These are phyloP conservation scores for Drosophila willistoni DNA, from an alignment of 1,140 invertebrate genomes.

Conservation along the genomic window DNA sequence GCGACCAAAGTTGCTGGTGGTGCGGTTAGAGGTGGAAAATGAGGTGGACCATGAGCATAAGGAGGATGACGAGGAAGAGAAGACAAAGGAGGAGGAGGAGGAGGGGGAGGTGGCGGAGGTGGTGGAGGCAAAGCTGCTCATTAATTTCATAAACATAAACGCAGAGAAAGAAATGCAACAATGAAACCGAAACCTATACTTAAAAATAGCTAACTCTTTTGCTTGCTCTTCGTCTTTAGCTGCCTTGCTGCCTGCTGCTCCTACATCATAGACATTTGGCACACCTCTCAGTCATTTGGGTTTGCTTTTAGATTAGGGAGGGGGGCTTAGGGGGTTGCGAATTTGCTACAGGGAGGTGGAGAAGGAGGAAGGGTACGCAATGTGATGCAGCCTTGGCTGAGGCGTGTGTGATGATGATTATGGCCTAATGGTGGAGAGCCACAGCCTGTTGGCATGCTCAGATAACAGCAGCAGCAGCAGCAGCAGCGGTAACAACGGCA, in stretches of 20 bases:
- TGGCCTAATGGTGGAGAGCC: slow-evolving; percentile 73
- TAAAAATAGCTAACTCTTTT: slow-evolving; percentile 67
- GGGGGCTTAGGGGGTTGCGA: not conserved
- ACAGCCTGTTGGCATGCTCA: slow-evolving; percentile 75
- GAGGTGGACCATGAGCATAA: not conserved
- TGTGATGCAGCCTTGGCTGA: slow-evolving; percentile 39
- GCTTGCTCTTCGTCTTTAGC: not conserved
- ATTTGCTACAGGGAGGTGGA: slow-evolving; percentile 4
- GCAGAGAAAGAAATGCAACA: slow-evolving; percentile 77
- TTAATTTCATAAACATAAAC: slow-evolving; percentile 82
- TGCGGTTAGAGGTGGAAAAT: too few relatives aligned
- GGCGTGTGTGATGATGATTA: slow-evolving; percentile 80
- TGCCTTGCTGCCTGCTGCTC: slow-evolving; percentile 22
- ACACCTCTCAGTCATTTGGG: slow-evolving; percentile 53
- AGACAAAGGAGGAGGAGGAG: not conserved
- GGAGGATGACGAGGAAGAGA: not conserved
- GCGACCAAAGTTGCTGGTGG: too few relatives aligned
- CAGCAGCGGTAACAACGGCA: slow-evolving; percentile 32
- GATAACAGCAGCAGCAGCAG: slow-evolving; percentile 46
- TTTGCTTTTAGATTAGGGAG: slow-evolving; percentile 1
- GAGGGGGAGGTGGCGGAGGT: too few relatives aligned
- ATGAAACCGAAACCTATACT: slow-evolving; percentile 81
- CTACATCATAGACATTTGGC: slow-evolving; percentile 72
- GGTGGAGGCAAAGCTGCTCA: slow-evolving; percentile 63
- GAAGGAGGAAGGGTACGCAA: not conserved